Percentiles rank a stretch among this genome's conserved stretches.
phyloP scores from a whole-genome alignment of 2,113 vertebrate genomes.

The Deroptyus accipitrinus region DNA sequence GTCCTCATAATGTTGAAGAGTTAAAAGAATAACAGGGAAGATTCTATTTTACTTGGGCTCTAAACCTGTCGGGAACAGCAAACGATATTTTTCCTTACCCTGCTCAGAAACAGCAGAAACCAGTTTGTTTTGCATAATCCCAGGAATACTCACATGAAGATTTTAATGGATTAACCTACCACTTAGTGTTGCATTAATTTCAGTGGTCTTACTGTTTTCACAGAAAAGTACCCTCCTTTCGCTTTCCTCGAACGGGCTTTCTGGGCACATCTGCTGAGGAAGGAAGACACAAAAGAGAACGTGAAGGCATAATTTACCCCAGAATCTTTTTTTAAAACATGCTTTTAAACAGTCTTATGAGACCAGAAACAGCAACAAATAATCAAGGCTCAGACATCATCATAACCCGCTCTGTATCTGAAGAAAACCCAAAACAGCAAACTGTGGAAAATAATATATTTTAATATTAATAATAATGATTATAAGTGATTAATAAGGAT shows the following conservation, averaged over 20 bases:
- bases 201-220: not conserved
- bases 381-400: not conserved
- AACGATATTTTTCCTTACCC: not conserved
- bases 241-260: not conserved
- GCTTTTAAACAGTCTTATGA: not conserved
- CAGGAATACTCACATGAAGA: not conserved
- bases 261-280: not conserved
- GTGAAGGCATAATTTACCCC: not conserved
- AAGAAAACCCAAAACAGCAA: not conserved
- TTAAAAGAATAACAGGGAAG: not conserved
- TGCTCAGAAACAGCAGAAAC: not conserved
- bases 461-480: not conserved
- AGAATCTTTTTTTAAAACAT: not conserved
- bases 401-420: not conserved
- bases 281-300: not conserved
- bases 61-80: not conserved
- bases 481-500: not conserved
- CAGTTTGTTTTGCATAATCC: not conserved
- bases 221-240: not conserved
- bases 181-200: not conserved
- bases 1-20: not conserved
- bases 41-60: not conserved
- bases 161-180: not conserved
- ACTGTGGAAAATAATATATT: not conserved
- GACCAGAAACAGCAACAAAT: not conserved